Percentiles rank a stretch among this genome's conserved stretches.
Evolutionary conservation across 2,888 invertebrate genomes (phyloP).

Genomic region (Apotomis turbidana): DNA sequence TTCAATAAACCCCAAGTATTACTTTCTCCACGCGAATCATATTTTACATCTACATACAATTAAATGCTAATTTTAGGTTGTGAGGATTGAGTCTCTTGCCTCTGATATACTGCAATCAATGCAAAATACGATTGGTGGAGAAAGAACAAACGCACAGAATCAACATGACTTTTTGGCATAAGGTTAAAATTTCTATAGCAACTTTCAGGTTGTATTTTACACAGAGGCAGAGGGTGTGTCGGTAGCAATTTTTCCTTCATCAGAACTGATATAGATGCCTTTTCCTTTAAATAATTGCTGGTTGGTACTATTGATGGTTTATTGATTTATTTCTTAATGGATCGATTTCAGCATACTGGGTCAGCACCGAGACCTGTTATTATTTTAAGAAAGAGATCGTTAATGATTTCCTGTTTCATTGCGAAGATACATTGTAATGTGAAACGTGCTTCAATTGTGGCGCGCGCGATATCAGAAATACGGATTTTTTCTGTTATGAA

Average conservation of each 20-base stretch:
- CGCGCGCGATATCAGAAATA: background rate
- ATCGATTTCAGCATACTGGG: conserved; percentile 36
- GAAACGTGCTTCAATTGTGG: background rate
- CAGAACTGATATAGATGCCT: conserved; percentile 35
- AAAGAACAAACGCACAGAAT: background rate
- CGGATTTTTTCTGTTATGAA: background rate
- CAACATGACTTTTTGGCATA: conserved; percentile 1
- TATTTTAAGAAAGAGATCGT: conserved; percentile 36
- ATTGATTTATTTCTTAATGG: conserved; percentile 44
- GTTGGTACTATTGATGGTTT: conserved; percentile 43
- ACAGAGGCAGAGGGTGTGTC: conserved; percentile 27
- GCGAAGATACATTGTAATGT: conserved; percentile 1
- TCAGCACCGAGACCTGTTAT: conserved; percentile 39
- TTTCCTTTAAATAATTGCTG: conserved; percentile 47
- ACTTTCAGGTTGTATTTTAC: conserved; percentile 3
- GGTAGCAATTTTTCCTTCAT: conserved; percentile 43
- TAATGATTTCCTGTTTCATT: conserved; percentile 36
- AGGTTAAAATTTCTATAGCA: conserved; percentile 18
- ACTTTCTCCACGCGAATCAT: conserved; percentile 64
- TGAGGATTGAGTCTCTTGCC: conserved; percentile 21
- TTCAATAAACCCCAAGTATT: conserved; percentile 44
- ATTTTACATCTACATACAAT: conserved; percentile 64
- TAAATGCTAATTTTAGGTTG: conserved; percentile 60
- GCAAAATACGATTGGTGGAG: conserved; percentile 5
- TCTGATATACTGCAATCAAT: conserved; percentile 32